Evolutionary conservation across 2,797 vertebrate species (phyloP).

Genomic region (Manis javanica): DNA sequence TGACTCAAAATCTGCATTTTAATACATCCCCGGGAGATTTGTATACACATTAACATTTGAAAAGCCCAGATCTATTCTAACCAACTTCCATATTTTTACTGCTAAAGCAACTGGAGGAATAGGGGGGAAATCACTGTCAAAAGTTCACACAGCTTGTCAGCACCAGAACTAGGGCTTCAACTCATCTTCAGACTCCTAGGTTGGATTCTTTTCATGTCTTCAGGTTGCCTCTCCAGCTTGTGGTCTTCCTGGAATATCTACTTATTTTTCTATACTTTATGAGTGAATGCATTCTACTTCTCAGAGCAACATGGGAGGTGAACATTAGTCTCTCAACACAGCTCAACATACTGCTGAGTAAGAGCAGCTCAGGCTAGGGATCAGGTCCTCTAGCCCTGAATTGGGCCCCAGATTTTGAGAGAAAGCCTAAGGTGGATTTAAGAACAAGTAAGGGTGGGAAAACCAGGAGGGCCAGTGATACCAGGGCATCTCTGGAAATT

Average conservation of each 20-base stretch:
- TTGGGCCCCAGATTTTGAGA: background rate
- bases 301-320: background rate
- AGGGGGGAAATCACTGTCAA: background rate
- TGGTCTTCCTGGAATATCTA: background rate
- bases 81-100: constrained; percentile 19
- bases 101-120: background rate
- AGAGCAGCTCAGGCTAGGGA: background rate
- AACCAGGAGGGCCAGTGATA: background rate
- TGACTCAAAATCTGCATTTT: background rate
- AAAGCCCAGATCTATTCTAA: background rate
- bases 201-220: background rate
- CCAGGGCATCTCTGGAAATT: background rate
- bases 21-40: background rate
- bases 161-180: background rate
- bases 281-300: background rate
- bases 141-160: background rate
- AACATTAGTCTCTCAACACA: background rate
- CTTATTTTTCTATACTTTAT: background rate
- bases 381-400: background rate
- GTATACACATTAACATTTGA: background rate
- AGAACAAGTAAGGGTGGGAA: background rate
- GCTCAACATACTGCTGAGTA: background rate
- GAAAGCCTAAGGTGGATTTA: constrained; percentile 17
- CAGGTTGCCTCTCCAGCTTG: background rate
- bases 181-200: background rate